Evolutionary conservation across 2,888 invertebrate genomes (phyloP).

Genomic region (Lycocerus yunnanus): DNA sequence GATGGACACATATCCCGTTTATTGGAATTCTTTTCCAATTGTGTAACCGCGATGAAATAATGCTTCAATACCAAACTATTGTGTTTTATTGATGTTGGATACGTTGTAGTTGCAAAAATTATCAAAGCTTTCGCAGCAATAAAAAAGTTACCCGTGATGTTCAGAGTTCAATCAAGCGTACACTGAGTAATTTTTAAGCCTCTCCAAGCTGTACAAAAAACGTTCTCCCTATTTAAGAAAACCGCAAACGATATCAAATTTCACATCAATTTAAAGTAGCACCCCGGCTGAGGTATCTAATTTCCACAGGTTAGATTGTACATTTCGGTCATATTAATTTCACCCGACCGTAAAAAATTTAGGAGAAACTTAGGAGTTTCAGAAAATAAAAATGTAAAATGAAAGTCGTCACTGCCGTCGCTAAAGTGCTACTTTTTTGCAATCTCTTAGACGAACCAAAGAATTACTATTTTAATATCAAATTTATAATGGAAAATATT

Average conservation of each 20-base stretch:
- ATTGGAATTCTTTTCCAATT: slow-evolving; percentile 42
- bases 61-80: slow-evolving; percentile 27
- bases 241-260: slow-evolving; percentile 19
- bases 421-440: too few species aligned
- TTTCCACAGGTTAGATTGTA: slow-evolving; percentile 18
- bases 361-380: not conserved
- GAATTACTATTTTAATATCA: too few species aligned
- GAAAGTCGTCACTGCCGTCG: too few species aligned
- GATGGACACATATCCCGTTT: slow-evolving; percentile 33
- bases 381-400: not conserved
- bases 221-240: slow-evolving; percentile 13
- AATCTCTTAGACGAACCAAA: too few species aligned
- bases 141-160: not conserved
- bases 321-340: slow-evolving; percentile 11
- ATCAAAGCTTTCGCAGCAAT: not conserved
- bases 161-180: not conserved
- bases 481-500: too few species aligned
- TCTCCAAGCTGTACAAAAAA: slow-evolving; percentile 14
- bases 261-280: slow-evolving; percentile 21
- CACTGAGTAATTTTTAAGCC: not conserved
- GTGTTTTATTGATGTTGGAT: slow-evolving; percentile 28
- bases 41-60: slow-evolving; percentile 40
- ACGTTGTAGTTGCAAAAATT: slow-evolving; percentile 6
- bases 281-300: slow-evolving; percentile 15
- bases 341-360: not conserved